Evolutionary conservation across 2,113 vertebrate genomes (phyloP).

Genomic region (Hemibagrus wyckioides): DNA sequence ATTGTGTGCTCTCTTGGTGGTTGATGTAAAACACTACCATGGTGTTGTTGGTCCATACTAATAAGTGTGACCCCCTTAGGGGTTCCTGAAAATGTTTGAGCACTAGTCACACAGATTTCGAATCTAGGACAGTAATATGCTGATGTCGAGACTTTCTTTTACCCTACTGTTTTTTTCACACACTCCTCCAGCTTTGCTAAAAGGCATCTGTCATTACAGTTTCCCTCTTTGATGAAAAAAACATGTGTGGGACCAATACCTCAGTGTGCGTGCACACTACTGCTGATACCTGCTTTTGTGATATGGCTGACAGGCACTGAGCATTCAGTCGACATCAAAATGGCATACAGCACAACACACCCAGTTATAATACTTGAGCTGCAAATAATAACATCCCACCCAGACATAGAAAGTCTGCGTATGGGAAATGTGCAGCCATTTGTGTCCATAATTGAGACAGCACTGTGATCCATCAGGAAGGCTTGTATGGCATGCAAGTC

Average conservation of each 20-base stretch:
- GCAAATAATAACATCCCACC: not conserved
- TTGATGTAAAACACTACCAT: not conserved
- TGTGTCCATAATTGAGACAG: not conserved
- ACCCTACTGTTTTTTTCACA: not conserved
- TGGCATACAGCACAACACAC: not conserved
- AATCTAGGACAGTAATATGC: not conserved
- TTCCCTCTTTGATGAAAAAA: not conserved
- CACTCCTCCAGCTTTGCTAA: not conserved
- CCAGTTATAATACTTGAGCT: not conserved
- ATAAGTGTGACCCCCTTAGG: not conserved
- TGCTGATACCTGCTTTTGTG: not conserved
- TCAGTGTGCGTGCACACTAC: not conserved
- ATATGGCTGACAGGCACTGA: constrained; percentile 14
- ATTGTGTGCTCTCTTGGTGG: not conserved
- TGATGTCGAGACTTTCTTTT: not conserved
- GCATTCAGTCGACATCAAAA: constrained; percentile 19
- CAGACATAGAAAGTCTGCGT: not conserved
- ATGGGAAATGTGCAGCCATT: not conserved
- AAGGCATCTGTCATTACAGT: not conserved
- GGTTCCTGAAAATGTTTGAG: not conserved
- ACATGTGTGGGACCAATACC: not conserved
- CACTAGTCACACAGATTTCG: not conserved
- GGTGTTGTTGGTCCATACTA: not conserved
- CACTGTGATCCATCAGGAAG: not conserved
- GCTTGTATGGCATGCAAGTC: not conserved